Conservation (phyloP, 2,797 vertebrate species). For the Sebastiscus tertius region DNA sequence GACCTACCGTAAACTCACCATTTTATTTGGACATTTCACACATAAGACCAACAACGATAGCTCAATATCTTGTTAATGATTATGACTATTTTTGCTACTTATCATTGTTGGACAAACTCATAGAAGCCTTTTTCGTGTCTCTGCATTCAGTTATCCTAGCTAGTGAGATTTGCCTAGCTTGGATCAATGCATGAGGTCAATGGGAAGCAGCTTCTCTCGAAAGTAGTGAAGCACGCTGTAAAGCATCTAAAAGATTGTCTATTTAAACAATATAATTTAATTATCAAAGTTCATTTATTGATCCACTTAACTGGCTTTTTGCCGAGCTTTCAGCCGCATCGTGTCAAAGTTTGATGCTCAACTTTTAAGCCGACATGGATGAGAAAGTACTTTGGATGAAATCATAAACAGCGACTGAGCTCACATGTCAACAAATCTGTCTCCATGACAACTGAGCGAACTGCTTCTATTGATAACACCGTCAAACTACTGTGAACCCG, state of each 20-base stretch:
- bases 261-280: neutral
- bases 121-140: neutral
- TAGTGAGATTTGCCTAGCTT: too few species aligned
- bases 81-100: neutral
- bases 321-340: fast-evolving
- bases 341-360: neutral
- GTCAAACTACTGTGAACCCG: too few species aligned
- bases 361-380: neutral
- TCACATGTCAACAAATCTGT: neutral
- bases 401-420: neutral
- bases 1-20: neutral
- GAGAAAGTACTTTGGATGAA: neutral
- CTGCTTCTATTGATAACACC: neutral
- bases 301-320: neutral
- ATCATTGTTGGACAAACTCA: neutral
- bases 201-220: too few species aligned
- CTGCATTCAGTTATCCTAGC: too few species aligned
- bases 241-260: neutral
- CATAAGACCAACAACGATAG: neutral
- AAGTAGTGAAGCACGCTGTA: neutral
- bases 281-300: neutral
- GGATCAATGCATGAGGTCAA: too few species aligned
- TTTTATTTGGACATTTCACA: neutral
- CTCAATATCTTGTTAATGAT: neutral
- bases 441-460: neutral